Evolutionary conservation across 2,113 vertebrate genomes (phyloP).

Genomic region (Spermophilus dauricus): DNA sequence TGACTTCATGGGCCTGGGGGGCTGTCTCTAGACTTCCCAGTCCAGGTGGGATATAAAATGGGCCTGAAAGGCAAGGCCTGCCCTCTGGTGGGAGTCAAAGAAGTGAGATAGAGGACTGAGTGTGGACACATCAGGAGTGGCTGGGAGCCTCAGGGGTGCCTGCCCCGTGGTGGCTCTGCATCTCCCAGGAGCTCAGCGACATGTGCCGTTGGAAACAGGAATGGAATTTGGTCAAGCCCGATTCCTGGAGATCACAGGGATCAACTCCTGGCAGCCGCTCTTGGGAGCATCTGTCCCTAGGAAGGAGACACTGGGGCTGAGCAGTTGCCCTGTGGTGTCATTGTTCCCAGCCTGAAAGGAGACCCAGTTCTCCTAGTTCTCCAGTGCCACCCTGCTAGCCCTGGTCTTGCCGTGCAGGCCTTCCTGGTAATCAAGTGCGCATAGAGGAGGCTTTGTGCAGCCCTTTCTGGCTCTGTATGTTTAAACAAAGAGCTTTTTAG

Average conservation of each 20-base stretch:
- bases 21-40: fast-evolving
- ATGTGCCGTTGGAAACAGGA: neutral
- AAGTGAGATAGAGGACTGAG: too few relatives aligned
- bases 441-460: slow-evolving; percentile 88
- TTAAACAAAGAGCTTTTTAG: slow-evolving; percentile 91
- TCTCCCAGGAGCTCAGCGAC: neutral
- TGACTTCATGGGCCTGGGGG: neutral
- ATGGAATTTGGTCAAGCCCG: neutral
- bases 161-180: neutral
- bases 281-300: slow-evolving; percentile 36
- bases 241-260: neutral
- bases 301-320: slow-evolving; percentile 57
- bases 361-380: slow-evolving; percentile 56
- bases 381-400: neutral
- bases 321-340: slow-evolving; percentile 70
- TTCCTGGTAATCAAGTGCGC: slow-evolving; percentile 89
- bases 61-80: neutral
- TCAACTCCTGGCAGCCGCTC: slow-evolving; percentile 2
- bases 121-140: neutral
- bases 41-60: neutral
- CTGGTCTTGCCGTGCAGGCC: slow-evolving; percentile 81
- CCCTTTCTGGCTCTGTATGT: slow-evolving; percentile 87
- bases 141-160: neutral
- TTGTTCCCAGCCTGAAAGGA: slow-evolving; percentile 77
- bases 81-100: too few relatives aligned